Base-by-base conservation (phyloP, 92 coral and sea anemone species). In the Zoanthus sociatus region DNA sequence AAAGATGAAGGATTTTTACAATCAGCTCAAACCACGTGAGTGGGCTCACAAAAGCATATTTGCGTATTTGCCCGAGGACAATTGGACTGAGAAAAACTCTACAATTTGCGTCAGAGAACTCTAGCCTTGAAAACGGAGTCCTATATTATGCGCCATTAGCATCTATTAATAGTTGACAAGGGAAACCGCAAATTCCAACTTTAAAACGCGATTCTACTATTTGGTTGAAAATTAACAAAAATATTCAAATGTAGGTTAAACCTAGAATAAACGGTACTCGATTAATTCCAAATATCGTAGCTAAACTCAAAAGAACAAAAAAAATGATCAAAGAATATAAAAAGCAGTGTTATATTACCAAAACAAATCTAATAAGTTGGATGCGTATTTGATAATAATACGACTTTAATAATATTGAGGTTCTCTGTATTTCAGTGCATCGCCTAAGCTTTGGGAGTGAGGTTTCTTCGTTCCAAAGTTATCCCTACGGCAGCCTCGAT, bases 401-500 rank as follows among this genome's bases (percentile, higher is more conserved):
- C 7, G 69, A 18, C 9, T 53, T 66, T 47, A 20, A 63, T 4
- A 66, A 47, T 5, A 21, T 72, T 14, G 26, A 14, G 26, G 3
- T 13, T 74, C 21, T 74, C 33, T 74, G 12, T 66, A 31, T 84
- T 72, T 45, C 26, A 71, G 78, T 56, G 30, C 78, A 72, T 84
- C 91, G 85, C 21, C 61, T 81, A 54, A 90, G 87, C 48, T 85
- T 88, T 31, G 89, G 89, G 51, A 88, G 91, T 1, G 66, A 88
- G 60, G 89, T 84, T 33, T 88, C 94, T 17, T 88, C 89, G 11
- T 91, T 90, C 1, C 94, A 90, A 73, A 91, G 91, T 64, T 91
- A 91, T 88, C 89, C 94, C 9, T 91, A 91, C 70, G 89, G 94
- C 74, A 91, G 87, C 46, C 77, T 91, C 76, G 94, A 95, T 26